Evolutionary conservation across 2,888 invertebrate species (phyloP).

Genomic region (Bibio marci): DNA sequence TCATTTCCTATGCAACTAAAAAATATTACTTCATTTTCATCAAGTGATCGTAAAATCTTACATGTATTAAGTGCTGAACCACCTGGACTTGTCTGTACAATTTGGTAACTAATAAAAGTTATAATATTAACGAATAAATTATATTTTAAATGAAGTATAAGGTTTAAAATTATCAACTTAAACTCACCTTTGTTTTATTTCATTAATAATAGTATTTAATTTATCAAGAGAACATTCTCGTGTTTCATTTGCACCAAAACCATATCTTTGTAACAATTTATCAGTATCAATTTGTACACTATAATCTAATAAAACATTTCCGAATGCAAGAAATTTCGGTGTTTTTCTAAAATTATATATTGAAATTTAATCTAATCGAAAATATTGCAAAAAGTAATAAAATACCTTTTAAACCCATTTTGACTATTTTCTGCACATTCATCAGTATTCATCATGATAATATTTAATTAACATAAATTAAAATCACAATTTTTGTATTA

Average conservation of each 20-base stretch:
- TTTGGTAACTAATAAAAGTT: not conserved
- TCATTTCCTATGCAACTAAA: conserved; percentile 37
- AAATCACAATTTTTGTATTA: no score
- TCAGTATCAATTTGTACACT: conserved; percentile 17
- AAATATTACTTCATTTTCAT: conserved; percentile 28
- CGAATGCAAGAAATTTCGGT: conserved; percentile 23
- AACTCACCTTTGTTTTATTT: no score
- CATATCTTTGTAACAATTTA: conserved; percentile 18
- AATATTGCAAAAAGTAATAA: no score
- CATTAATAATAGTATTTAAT: conserved; percentile 3
- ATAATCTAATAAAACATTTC: conserved; percentile 24
- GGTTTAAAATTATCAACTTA: no score
- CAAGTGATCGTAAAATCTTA: conserved; percentile 23
- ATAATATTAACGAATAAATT: no score
- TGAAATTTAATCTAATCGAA: no score
- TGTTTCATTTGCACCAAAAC: conserved; percentile 11
- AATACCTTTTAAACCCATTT: no score
- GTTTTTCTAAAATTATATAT: no score
- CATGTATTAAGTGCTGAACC: conserved; percentile 34
- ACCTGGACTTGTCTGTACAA: conserved; percentile 15
- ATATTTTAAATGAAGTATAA: no score
- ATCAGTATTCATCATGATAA: no score
- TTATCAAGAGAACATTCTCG: conserved; percentile 5
- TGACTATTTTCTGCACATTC: no score
- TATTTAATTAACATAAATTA: no score